These are phyloP conservation scores for Nymphalis urticae DNA, from an alignment of 2,888 invertebrate species.

Conservation along the genomic window DNA sequence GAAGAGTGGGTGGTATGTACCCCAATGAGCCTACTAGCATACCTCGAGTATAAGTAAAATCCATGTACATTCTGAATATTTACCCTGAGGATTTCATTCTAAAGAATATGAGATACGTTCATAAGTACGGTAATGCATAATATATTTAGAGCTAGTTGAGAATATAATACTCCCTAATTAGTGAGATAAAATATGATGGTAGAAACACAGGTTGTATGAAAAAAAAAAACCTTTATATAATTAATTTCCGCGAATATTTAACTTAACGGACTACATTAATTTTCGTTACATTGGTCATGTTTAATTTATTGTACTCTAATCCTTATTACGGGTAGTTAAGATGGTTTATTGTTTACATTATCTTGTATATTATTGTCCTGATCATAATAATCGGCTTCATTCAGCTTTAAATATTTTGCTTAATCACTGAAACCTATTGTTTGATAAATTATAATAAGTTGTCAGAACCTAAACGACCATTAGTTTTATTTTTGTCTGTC, in stretches of 20 bases:
- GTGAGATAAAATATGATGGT: neutral
- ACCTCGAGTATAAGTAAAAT: too few relatives aligned
- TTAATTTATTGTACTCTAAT: constrained; percentile 8
- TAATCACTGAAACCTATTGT: constrained; percentile 16
- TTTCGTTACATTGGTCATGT: constrained; percentile 1
- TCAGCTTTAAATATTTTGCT: constrained; percentile 11
- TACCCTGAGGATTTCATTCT: too few relatives aligned
- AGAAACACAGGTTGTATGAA: neutral
- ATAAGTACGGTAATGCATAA: neutral
- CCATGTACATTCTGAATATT: too few relatives aligned
- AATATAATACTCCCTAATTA: neutral
- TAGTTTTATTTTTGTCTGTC: too few relatives aligned
- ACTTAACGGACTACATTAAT: constrained; percentile 16
- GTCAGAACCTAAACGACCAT: too few relatives aligned
- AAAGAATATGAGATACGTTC: neutral
- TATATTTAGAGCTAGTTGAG: too few relatives aligned
- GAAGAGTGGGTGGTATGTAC: too few relatives aligned
- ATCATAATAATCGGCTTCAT: constrained; percentile 10
- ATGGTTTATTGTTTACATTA: neutral
- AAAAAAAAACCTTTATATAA: neutral
- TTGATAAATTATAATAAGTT: constrained; percentile 1
- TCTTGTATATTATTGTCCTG: constrained; percentile 1
- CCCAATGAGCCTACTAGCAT: too few relatives aligned
- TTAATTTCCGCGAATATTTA: constrained; percentile 17
- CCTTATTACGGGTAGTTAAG: neutral